Percentiles rank a stretch among this genome's conserved stretches.
phyloP scores from a whole-genome alignment of 2,888 invertebrate species.

The Celastrina argiolus region DNA sequence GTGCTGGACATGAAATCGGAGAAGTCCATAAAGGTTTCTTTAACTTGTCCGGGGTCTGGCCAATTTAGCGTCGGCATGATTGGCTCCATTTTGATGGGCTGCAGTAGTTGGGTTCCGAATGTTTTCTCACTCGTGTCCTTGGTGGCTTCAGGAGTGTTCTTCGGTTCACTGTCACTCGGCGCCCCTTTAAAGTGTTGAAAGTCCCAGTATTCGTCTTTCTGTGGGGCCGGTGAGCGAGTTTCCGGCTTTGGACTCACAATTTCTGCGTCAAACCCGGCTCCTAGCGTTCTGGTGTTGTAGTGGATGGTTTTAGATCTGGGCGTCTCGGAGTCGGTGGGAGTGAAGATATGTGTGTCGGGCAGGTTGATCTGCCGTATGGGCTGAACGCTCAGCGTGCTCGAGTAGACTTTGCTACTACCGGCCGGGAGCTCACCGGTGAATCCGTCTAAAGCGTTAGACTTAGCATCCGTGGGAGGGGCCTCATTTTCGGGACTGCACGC shows the following conservation, averaged over 20 bases:
- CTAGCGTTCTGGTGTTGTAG: constrained; percentile 53
- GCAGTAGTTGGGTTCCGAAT: constrained; percentile 56
- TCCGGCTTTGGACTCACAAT: constrained; percentile 33
- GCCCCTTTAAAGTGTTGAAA: constrained; percentile 63
- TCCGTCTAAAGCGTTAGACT: constrained; percentile 54
- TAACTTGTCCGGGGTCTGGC: constrained; percentile 72
- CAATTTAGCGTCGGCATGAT: constrained; percentile 67
- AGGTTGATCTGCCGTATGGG: constrained; percentile 67
- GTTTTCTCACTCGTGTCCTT: constrained; percentile 30
- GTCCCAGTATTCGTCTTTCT: constrained; percentile 62
- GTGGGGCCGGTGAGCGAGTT: constrained; percentile 34
- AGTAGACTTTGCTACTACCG: constrained; percentile 58
- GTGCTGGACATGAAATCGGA: constrained; percentile 60
- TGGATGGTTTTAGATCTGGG: constrained; percentile 74
- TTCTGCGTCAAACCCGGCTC: constrained; percentile 44
- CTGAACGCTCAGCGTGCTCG: constrained; percentile 60
- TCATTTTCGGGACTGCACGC: constrained; percentile 61
- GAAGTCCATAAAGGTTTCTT: constrained; percentile 66
- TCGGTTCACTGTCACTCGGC: constrained; percentile 31
- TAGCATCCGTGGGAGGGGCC: constrained; percentile 42
- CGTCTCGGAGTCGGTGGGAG: constrained; percentile 72
- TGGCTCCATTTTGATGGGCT: constrained; percentile 66
- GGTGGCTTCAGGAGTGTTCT: constrained; percentile 30
- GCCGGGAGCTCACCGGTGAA: constrained; percentile 52
- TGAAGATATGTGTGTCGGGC: constrained; percentile 74